phyloP scores from a whole-genome alignment of 1,140 invertebrate species.

The Apis laboriosa region DNA sequence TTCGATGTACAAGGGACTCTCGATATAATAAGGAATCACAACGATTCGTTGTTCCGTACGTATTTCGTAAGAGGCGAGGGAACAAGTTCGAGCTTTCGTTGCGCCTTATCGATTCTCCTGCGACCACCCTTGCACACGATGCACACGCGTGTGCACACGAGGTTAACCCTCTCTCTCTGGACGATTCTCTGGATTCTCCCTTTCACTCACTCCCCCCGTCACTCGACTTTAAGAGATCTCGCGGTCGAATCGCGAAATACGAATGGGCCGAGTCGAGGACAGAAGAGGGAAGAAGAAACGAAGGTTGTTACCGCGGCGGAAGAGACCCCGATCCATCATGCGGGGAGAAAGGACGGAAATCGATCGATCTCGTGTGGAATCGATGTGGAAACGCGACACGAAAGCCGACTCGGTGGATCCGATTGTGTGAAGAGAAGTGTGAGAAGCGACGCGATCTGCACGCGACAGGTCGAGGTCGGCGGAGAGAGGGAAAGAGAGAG shows the following conservation, averaged over 20 bases:
- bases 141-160: not conserved
- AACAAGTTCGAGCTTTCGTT: constrained; percentile 47
- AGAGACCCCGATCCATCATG: constrained; percentile 68
- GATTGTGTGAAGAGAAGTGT: constrained; percentile 53
- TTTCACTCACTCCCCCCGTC: too few species aligned
- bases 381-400: constrained; percentile 59
- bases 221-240: not conserved
- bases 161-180: not conserved
- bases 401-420: constrained; percentile 63
- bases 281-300: constrained; percentile 28
- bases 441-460: constrained; percentile 14
- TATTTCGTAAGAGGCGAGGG: not conserved
- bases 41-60: not conserved
- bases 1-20: not conserved
- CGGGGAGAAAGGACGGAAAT: constrained; percentile 68
- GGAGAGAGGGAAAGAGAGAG: not conserved
- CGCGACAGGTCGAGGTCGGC: constrained; percentile 51
- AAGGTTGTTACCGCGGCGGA: constrained; percentile 62
- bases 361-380: constrained; percentile 72
- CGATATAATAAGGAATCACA: not conserved
- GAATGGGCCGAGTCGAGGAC: constrained; percentile 10
- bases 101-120: constrained; percentile 39
- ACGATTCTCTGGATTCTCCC: too few species aligned
- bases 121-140: constrained; percentile 11
- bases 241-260: constrained; percentile 1